Evolutionary conservation across 30 jellyfish, hydroid and myxozoan genomes (phyloP).

Genomic region (Cassiopea xamachana): DNA sequence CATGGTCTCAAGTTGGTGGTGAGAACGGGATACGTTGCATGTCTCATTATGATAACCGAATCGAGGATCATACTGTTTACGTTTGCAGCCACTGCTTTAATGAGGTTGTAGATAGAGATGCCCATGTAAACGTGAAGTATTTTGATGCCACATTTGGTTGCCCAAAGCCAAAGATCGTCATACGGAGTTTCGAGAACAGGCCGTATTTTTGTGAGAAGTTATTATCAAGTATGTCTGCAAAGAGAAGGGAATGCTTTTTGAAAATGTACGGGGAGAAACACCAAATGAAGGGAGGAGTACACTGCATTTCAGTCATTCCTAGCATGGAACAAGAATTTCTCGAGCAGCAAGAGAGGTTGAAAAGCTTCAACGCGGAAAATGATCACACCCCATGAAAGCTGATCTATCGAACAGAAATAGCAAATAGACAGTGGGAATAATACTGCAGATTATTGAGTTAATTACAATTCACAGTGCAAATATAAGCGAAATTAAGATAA

Average conservation of each 20-base stretch:
- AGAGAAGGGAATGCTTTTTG: constrained; percentile 40
- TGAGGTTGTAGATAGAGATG: constrained; percentile 48
- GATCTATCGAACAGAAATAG: too few species aligned
- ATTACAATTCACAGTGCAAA: too few species aligned
- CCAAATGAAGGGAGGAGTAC: constrained; percentile 68
- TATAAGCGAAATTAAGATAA: too few species aligned
- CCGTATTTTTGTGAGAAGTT: constrained; percentile 57
- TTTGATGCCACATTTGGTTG: constrained; percentile 56
- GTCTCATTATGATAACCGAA: constrained; percentile 32
- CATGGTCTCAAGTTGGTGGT: constrained; percentile 45
- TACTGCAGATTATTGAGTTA: too few species aligned
- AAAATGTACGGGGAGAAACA: constrained; percentile 40
- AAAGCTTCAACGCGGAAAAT: background rate
- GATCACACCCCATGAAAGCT: background rate
- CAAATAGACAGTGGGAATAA: too few species aligned
- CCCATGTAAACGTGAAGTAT: constrained; percentile 42
- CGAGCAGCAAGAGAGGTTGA: background rate
- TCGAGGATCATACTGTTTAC: constrained; percentile 51
- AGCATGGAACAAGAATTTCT: constrained; percentile 28
- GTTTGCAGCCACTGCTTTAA: constrained; percentile 62
- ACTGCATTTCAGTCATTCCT: constrained; percentile 39
- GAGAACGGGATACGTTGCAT: constrained; percentile 57
- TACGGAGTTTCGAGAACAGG: constrained; percentile 65
- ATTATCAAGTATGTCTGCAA: constrained; percentile 47
- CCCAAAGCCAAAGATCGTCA: constrained; percentile 38